Percentiles rank a stretch among this genome's conserved stretches.
These are phyloP conservation scores for Rhagologus leucostigma DNA, from an alignment of 2,113 vertebrate genomes.

Conservation along the genomic window DNA sequence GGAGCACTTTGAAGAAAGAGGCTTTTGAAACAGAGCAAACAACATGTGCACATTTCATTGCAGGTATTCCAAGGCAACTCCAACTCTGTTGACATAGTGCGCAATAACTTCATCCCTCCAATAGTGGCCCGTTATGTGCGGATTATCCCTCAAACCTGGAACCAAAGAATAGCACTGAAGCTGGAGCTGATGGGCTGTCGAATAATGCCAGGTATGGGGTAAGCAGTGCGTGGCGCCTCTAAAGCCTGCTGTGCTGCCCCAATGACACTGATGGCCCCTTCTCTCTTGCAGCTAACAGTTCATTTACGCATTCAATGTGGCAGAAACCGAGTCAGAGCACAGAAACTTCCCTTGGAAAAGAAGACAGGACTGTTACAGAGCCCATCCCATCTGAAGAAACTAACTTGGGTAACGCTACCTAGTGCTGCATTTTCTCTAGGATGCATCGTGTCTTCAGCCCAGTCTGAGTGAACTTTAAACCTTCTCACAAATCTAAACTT, in stretches of 20 bases:
- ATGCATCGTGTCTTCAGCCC: background rate
- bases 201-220: constrained; percentile 64
- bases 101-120: constrained; percentile 80
- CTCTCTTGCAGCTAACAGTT: constrained; percentile 65
- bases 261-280: background rate
- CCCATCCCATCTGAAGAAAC: constrained; percentile 56
- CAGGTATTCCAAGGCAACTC: constrained; percentile 83
- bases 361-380: constrained; percentile 66
- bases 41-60: background rate
- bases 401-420: constrained; percentile 29
- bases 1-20: background rate
- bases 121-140: constrained; percentile 77
- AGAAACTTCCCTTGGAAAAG: constrained; percentile 55
- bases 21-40: background rate
- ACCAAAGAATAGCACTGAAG: constrained; percentile 76
- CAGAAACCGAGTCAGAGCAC: constrained; percentile 62
- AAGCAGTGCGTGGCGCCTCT: background rate
- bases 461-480: background rate
- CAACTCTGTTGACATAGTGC: constrained; percentile 71
- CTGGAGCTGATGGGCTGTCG: constrained; percentile 80
- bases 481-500: background rate
- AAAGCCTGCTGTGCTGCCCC: background rate
- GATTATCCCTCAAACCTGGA: constrained; percentile 77
- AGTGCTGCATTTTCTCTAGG: background rate
- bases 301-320: constrained; percentile 61